Evolutionary conservation across 2,888 invertebrate species (phyloP).

Genomic region (Tortricodes alternella): DNA sequence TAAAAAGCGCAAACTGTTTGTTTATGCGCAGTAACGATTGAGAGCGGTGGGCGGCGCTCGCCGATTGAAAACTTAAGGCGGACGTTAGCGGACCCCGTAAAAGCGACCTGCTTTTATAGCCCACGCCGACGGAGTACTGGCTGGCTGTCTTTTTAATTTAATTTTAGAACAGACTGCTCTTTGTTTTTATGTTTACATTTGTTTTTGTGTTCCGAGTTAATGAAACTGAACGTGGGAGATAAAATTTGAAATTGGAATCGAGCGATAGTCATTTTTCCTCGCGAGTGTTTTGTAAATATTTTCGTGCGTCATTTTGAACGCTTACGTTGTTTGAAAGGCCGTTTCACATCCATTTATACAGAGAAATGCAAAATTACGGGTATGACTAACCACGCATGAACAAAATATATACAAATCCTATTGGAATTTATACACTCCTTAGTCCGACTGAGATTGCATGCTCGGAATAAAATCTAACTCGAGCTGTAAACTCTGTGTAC

Average conservation of each 20-base stretch:
- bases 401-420: not conserved
- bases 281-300: conserved; percentile 17
- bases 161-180: conserved; percentile 30
- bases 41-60: conserved; percentile 50
- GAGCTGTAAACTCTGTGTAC: conserved; percentile 11
- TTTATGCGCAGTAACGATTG: conserved; percentile 67
- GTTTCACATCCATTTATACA: too few relatives aligned
- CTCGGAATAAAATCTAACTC: not conserved
- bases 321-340: conserved; percentile 5
- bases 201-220: conserved; percentile 25
- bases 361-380: not conserved
- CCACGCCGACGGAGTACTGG: conserved; percentile 34
- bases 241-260: conserved; percentile 24
- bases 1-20: conserved; percentile 79
- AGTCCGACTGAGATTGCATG: not conserved
- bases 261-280: conserved; percentile 19
- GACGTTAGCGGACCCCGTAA: conserved; percentile 51
- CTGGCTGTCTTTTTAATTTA: conserved; percentile 33
- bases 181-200: conserved; percentile 33
- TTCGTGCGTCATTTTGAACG: not conserved
- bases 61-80: conserved; percentile 46
- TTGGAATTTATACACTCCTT: conserved; percentile 17
- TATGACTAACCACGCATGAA: conserved; percentile 9
- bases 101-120: conserved; percentile 64
- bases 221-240: conserved; percentile 28